These are phyloP conservation scores for Panthera tigris DNA, from an alignment of 2,113 vertebrate genomes.

Conservation along the genomic window DNA sequence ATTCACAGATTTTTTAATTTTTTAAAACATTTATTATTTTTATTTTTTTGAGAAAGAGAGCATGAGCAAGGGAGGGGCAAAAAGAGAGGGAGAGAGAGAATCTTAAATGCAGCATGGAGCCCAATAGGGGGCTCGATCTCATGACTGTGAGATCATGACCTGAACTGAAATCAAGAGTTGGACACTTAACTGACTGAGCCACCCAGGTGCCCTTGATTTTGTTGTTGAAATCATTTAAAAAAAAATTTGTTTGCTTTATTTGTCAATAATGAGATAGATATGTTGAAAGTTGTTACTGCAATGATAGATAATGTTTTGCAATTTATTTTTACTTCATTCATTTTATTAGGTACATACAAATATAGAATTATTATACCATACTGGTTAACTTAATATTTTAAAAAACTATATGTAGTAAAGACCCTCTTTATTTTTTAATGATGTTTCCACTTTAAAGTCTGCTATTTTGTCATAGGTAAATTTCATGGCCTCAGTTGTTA, in stretches of 20 bases:
- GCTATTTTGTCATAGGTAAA: constrained; percentile 19
- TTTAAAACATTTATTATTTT: too few species aligned
- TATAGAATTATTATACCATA: not conserved
- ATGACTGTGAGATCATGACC: too few species aligned
- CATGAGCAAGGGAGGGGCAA: too few species aligned
- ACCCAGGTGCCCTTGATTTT: not conserved
- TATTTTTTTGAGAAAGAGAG: too few species aligned
- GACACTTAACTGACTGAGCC: too few species aligned
- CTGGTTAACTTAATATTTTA: not conserved
- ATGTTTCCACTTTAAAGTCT: constrained; percentile 40
- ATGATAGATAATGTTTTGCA: not conserved
- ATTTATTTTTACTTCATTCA: constrained; percentile 19
- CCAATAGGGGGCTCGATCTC: too few species aligned
- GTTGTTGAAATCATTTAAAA: not conserved
- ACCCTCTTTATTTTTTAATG: not conserved
- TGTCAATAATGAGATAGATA: not conserved
- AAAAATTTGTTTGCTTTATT: not conserved
- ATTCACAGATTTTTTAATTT: not conserved
- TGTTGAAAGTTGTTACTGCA: not conserved
- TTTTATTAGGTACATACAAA: not conserved
- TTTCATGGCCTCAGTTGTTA: not conserved
- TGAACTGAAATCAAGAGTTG: too few species aligned
- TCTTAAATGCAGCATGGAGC: too few species aligned
- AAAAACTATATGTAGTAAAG: not conserved
- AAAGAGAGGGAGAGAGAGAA: too few species aligned